Evolutionary conservation across 2,113 vertebrate genomes (phyloP).

Genomic region (Odobenus rosmarus): DNA sequence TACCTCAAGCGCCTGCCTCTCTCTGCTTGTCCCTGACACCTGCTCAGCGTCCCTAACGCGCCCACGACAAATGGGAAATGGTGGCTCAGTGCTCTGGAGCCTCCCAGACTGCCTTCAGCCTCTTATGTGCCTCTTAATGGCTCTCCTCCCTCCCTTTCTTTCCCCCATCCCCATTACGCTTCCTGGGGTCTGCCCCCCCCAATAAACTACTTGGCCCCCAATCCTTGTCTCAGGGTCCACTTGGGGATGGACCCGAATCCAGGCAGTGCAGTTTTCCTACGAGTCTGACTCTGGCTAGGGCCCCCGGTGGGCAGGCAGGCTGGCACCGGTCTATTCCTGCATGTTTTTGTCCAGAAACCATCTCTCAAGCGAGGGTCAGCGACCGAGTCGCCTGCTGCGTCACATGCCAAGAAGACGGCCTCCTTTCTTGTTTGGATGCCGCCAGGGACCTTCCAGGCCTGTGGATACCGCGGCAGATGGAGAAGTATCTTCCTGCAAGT

Average conservation of each 20-base stretch:
- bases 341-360: background rate
- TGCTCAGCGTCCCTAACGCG: background rate
- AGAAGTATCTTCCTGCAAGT: background rate
- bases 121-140: background rate
- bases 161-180: background rate
- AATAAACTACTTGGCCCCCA: background rate
- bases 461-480: background rate
- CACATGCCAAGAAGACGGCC: background rate
- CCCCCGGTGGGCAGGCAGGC: fast-evolving
- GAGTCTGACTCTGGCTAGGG: background rate
- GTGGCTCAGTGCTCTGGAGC: no score
- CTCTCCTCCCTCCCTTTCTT: no score
- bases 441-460: background rate
- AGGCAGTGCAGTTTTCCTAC: background rate
- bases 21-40: background rate
- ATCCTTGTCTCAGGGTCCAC: background rate
- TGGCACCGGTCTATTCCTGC: background rate
- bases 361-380: background rate
- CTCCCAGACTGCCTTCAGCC: background rate
- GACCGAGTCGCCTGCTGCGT: fast-evolving
- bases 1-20: background rate
- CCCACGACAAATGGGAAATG: fast-evolving
- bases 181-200: background rate
- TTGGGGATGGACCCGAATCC: background rate
- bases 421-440: fast-evolving